Conservation (phyloP, 2,113 vertebrate genomes). For the Peromyscus polionotus region DNA sequence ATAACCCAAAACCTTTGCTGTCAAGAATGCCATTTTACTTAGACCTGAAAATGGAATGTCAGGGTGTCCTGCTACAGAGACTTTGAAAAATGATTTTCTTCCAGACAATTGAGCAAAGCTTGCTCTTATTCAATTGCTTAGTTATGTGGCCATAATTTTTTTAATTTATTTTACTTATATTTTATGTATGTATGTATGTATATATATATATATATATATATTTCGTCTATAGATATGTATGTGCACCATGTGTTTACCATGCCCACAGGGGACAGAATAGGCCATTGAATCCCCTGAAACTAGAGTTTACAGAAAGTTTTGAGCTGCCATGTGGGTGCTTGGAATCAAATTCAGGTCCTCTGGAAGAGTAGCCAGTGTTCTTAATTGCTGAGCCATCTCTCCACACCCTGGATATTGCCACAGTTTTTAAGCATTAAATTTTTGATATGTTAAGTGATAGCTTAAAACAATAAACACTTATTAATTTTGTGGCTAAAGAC, state of each 20-base stretch:
- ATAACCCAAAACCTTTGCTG: neutral
- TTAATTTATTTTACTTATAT: neutral
- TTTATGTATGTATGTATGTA: neutral
- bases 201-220: neutral
- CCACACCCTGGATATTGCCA: neutral
- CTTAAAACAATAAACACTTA: neutral
- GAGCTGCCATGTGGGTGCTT: neutral
- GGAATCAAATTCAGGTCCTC: neutral
- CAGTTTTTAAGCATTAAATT: neutral
- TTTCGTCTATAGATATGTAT: neutral
- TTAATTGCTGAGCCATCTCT: neutral
- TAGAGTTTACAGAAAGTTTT: neutral
- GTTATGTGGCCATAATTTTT: neutral
- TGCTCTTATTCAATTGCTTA: neutral
- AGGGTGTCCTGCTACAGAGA: neutral
- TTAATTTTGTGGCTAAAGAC: neutral
- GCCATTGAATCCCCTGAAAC: neutral
- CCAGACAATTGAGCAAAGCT: neutral
- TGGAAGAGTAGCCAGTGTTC: neutral
- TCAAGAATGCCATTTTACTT: neutral
- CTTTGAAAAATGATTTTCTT: neutral
- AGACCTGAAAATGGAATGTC: neutral
- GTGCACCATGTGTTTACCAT: neutral
- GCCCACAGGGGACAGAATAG: neutral
- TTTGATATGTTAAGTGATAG: neutral